Conservation (phyloP, 1,140 invertebrate genomes). For the Papilio glaucus region DNA sequence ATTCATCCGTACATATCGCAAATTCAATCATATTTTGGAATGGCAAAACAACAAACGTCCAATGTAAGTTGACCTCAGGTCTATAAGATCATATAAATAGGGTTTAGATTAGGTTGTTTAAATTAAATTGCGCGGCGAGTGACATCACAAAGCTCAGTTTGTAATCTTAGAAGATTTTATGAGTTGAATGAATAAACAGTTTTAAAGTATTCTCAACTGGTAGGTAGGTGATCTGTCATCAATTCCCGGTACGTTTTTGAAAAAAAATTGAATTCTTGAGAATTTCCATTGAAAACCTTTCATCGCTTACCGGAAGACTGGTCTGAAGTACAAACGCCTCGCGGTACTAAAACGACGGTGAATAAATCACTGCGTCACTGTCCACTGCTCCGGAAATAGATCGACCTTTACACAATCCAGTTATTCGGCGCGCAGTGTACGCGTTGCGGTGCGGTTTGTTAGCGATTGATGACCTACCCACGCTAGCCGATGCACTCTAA, state of each 20-base stretch:
- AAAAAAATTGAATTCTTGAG: not conserved
- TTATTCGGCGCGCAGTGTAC: slow-evolving; percentile 27
- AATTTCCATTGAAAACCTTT: not conserved
- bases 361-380: slow-evolving; percentile 26
- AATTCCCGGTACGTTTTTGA: not conserved
- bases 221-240: not conserved
- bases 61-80: too few relatives aligned
- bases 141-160: too few relatives aligned
- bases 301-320: slow-evolving; percentile 9
- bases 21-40: too few relatives aligned
- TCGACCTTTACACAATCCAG: slow-evolving; percentile 16
- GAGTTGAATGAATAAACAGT: not conserved
- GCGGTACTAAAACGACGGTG: not conserved
- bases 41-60: too few relatives aligned
- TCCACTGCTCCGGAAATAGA: slow-evolving; percentile 30
- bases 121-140: too few relatives aligned
- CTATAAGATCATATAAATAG: too few relatives aligned
- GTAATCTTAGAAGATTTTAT: not conserved
- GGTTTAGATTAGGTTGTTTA: too few relatives aligned
- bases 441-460: slow-evolving; percentile 21
- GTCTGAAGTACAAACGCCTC: not conserved
- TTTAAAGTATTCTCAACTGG: not conserved
- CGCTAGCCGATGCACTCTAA: not conserved
- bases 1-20: too few relatives aligned
- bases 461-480: slow-evolving; percentile 24